These are phyloP conservation scores for Pteromalus puparum DNA, from an alignment of 1,140 invertebrate genomes.

Conservation along the genomic window DNA sequence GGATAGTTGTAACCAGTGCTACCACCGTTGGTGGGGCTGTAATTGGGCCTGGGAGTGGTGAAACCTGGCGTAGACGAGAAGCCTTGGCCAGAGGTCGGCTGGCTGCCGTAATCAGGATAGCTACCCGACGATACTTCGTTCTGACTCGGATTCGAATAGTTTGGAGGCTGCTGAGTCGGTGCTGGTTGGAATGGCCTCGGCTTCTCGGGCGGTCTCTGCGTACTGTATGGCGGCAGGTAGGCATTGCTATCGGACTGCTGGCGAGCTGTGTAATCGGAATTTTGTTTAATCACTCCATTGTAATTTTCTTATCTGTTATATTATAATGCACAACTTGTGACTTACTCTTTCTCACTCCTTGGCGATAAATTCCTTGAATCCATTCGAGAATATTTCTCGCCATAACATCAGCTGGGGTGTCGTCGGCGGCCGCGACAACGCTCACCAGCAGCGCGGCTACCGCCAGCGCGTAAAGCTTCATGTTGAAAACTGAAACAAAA, in stretches of 20 bases:
- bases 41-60: conserved; percentile 46
- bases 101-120: conserved; percentile 62
- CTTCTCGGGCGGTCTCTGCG: conserved; percentile 79
- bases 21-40: conserved; percentile 32
- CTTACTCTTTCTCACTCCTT: conserved; percentile 81
- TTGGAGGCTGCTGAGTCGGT: conserved; percentile 54
- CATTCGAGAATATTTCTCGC: conserved; percentile 83
- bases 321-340: conserved; percentile 37
- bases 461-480: conserved; percentile 24
- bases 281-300: background rate
- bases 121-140: conserved; percentile 62
- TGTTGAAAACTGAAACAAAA: conserved; percentile 27
- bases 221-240: conserved; percentile 77
- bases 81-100: conserved; percentile 55
- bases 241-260: conserved; percentile 75
- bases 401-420: conserved; percentile 79
- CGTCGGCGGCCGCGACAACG: conserved; percentile 40
- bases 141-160: conserved; percentile 60
- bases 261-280: conserved; percentile 75
- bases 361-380: conserved; percentile 82
- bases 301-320: too few relatives aligned
- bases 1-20: conserved; percentile 59
- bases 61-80: conserved; percentile 56
- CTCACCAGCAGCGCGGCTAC: conserved; percentile 5
- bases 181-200: conserved; percentile 81